Evolutionary conservation across 2,888 invertebrate genomes (phyloP), one percentile per base, ranked within the genome.

Genomic region (Craniophora ligustri): DNA sequence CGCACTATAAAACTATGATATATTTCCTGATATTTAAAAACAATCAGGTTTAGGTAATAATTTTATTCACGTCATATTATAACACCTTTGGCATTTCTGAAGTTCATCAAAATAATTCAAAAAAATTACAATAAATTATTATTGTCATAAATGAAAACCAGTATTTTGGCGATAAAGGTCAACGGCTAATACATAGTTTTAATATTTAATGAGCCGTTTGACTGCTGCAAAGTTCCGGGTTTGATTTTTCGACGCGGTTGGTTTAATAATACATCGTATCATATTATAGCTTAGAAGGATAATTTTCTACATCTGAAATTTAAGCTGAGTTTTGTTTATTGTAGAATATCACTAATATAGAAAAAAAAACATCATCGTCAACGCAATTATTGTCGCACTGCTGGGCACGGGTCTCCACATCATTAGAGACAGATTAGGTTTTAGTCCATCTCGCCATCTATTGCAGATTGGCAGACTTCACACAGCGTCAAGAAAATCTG

Each of bases 121-220:
- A 11, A 5, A 5, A 11, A 19, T 36, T 32, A 47, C 8, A 7
- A 46, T 11, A 8, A 46, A 23, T 5, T 38, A 32, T n/a, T 38
- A 32, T n/a, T 15, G 11, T 31, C 10, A 23, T 48, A 30, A 34
- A 30, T 5, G 8, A 5, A 11, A 19, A 36, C 62, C 10, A 45
- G 30, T 63, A 16, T 46, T 42, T 46, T 10, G 2, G 19, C 8
- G 38, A 28, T 28, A 44, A 34, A 72, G 67, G 63, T 64, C 63
- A 64, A 61, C 40, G 10, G 11, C 47, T 61, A 44, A 40, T 53
- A 41, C 61, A 54, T 48, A 41, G 36, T 40, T 32, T 40, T 47
- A 16, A 53, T 61, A 21, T 53, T 21, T 38, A 16, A 21, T 31
- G 21, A 13, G 10, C 7, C 5, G 30, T 26, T 26, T 18, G 11